Conservation (phyloP, 92 coral and sea anemone genomes). For the Chrysogorgia sp. region DNA sequence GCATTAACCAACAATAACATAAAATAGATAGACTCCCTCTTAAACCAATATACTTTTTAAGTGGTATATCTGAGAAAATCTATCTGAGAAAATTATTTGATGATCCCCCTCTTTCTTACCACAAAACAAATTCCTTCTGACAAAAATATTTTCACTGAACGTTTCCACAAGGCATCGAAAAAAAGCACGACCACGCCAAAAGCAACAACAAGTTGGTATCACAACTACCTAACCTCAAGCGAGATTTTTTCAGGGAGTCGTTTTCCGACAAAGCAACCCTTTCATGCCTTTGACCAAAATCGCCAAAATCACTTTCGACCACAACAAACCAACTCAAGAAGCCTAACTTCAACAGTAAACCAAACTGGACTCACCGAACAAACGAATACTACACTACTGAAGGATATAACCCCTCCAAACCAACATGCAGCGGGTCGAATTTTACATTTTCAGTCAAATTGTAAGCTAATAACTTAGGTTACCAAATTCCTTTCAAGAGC, state of each 20-base stretch:
- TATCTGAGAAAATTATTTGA: too few species aligned
- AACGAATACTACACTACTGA: slow-evolving; percentile 12
- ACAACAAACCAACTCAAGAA: too few species aligned
- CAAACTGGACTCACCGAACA: slow-evolving; percentile 5
- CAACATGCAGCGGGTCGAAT: slow-evolving; percentile 40
- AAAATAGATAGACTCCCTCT: too few species aligned
- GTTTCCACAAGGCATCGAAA: slow-evolving; percentile 46
- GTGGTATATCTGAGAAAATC: too few species aligned
- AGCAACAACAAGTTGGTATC: slow-evolving; percentile 38
- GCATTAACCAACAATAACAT: too few species aligned
- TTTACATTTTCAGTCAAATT: slow-evolving; percentile 40
- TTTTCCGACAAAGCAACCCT: too few species aligned
- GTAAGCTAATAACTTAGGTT: slow-evolving; percentile 45
- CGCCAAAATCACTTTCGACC: too few species aligned
- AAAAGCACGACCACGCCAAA: slow-evolving; percentile 56
- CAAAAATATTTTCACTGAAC: slow-evolving; percentile 39
- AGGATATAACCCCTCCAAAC: slow-evolving; percentile 10
- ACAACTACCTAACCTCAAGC: slow-evolving; percentile 19
- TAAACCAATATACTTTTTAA: too few species aligned
- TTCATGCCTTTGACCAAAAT: too few species aligned
- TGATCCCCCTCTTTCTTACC: too few species aligned
- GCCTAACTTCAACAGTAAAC: too few species aligned
- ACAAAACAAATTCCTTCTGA: slow-evolving; percentile 46
- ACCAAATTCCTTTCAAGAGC: slow-evolving; percentile 47
- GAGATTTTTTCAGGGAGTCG: too few species aligned